Base-by-base conservation (phyloP, 2,797 vertebrate genomes). In the Podarcis lilfordi region DNA sequence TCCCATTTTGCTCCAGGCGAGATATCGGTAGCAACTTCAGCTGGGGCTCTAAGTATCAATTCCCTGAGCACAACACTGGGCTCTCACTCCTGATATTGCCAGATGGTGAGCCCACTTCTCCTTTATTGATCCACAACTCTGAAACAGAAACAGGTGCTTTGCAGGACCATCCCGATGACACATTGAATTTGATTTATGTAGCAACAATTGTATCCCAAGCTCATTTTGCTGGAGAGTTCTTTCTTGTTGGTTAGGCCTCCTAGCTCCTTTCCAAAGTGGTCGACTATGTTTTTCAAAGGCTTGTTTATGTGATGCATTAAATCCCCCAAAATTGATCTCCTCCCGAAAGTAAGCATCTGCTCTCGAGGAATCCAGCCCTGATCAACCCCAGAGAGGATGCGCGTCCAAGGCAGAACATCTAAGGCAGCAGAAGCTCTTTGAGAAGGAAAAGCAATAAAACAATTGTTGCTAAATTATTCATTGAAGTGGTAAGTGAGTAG, bases 281-380 rank as follows among this genome's bases (percentile, higher is more conserved):
- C 93, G 77, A 69, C 93, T 81, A 66, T 91, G 88, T 23, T 71
- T 92, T 92, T 92, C 85, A 87, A 88, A 88, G 71, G 83, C 3
- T 2, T 2, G 15, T 71, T 15, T 17, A 27, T 45, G 66, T 32
- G 76, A 3, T 7, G 15, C 1, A n/a, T 71, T 3, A 23, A 75
- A 55, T 69, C 71, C 66, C 21, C 37, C 50, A 4, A 55, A 55
- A 55, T 15, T 15, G 50, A 21, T 19, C 61, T 23, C 61, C 61
- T 19, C 21, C 19, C 5, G 17, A 19, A 68, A 68, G 85, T 77
- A 82, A 35, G 90, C 71, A 81, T 86, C 83, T 92, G 80, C 78
- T 82, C 82, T 89, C 32, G 1, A 68, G 84, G 72, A 91, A 91
- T 81, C 79, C 86, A n/a, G 89, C 3, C 35, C 29, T 69, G 8